Base-by-base conservation (phyloP, 2,888 invertebrate species). In the Eilema griseolum region DNA sequence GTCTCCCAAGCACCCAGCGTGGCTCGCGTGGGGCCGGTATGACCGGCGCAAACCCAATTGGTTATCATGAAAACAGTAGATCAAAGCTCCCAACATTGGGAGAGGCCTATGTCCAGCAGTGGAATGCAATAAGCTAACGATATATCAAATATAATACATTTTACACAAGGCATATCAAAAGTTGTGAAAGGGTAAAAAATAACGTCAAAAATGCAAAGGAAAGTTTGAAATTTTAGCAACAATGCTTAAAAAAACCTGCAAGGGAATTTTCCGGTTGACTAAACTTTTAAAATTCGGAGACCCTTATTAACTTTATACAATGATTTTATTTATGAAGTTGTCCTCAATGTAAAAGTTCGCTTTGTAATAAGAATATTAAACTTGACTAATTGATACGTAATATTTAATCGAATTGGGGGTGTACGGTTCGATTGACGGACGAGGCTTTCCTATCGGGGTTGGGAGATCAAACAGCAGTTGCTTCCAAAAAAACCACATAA, bases 221-320 rank as follows among this genome's bases (percentile, higher is more conserved):
- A 70, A 26, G 77, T 75, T 62, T 33, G 61, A 79, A 79, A 66
- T 79, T 79, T 67, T 52, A n/a, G 23, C 23, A 79, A 79, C 69
- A 79, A 71, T 72, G 67, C 71, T 41, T 73, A 37, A 28, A 66
- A 73, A 75, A 71, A 73, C 60, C 33, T 41, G 66, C 26, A 57
- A 72, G 61, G 31, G 72, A 62, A 61, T 72, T 68, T 74, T 65
- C 57, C 66, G 59, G 59, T 24, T 56, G 11, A 66, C 59, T 72
- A 67, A 69, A 77, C 80, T 77, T 80, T 72, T 37, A 71, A 68
- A 75, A 73, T 28, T 70, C n/a, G 16, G 20, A 52, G 60, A 63
- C 64, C 61, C 66, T 73, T 81, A 71, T 67, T 28, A 66, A 74
- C 57, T 67, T 71, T 23, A 75, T 70, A 79, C 46, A 77, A 75